Evolutionary conservation across 2,888 invertebrate genomes (phyloP), one percentile per base, ranked within the genome.

Genomic region (Caprella mutica): DNA sequence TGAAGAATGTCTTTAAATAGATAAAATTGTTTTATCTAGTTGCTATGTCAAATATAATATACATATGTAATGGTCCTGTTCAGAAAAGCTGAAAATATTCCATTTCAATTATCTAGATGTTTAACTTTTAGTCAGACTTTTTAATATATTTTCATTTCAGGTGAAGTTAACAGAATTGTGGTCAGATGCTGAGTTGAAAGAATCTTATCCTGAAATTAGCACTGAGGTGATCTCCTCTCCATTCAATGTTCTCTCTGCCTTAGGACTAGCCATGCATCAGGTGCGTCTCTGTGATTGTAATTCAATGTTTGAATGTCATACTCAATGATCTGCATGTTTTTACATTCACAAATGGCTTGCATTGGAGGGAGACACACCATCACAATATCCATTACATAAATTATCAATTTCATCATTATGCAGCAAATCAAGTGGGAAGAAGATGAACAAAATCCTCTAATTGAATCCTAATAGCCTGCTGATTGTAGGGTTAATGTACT

Each of bases 251-350:
- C 74, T 92, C 48, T 78, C 80, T 54, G 81, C 83, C 56, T 72
- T 91, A 55, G 85, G 85, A 48, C 75, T 86, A 61, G 86, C 87
- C 51, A 81, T 90, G 75, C 84, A 90, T 74, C 83, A 87, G 77
- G 81, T 81, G 62, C 68, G 56, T 43, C 17, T 3, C 12, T 2
- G 12, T 40, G 14, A 14, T 21, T 55, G 35, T 19, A 9, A 17
- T 33, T 21, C 5, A 6, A 2, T 30, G 14, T 30, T 8, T 14
- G n/a, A 23, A 19, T 33, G 2, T 26, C 19, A 26, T 42, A 42
- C 26, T 39, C 1, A 26, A 30, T 23, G 27, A 14, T 40, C 17
- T 50, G 9, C 24, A 46, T 46, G 9, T 17, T 35, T 52, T 29
- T 38, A 46, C 33, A 51, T 35, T 17, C 24, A 1, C 17, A 19